A percentile compares a stretch with the other conserved stretches of the same genome.
Evolutionary conservation across 2,113 vertebrate species (phyloP).

Genomic region (Hystrix brachyura): DNA sequence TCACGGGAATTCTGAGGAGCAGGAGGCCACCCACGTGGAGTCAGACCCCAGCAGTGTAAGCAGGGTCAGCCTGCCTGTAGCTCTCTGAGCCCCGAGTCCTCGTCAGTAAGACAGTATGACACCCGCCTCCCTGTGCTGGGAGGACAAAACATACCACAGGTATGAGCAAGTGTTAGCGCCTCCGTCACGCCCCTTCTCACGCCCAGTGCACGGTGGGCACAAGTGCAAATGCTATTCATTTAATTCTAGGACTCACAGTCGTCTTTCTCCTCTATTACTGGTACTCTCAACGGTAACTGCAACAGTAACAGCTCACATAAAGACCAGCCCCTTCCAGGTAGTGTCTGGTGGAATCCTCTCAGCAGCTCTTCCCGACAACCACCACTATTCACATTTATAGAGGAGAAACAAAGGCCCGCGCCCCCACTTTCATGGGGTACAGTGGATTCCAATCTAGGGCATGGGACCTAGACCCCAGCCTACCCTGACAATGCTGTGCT

Average conservation of each 20-base stretch:
- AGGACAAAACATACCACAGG: rapidly evolving
- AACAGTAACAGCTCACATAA: background rate
- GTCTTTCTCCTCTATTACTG: background rate
- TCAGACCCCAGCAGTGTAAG: background rate
- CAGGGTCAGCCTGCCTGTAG: background rate
- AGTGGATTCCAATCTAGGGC: rapidly evolving
- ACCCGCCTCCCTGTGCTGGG: rapidly evolving
- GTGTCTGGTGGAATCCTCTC: rapidly evolving
- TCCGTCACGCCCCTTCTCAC: rapidly evolving
- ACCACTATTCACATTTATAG: background rate
- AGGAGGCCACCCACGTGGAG: background rate
- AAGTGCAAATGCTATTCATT: rapidly evolving
- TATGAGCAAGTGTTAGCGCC: rapidly evolving
- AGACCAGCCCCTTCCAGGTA: background rate
- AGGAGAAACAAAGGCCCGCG: background rate
- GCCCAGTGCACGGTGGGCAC: too few species aligned
- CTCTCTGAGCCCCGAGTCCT: background rate
- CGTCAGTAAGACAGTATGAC: background rate
- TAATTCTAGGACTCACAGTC: rapidly evolving
- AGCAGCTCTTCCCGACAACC: background rate
- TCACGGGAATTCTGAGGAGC: rapidly evolving
- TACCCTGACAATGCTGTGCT: rapidly evolving
- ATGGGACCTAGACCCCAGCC: background rate
- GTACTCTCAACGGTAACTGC: background rate
- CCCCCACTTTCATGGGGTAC: too few species aligned